Evolutionary conservation across 1,140 invertebrate species (phyloP), one percentile per base, ranked within the genome.

Genomic region (Drosophila gunungcola): DNA sequence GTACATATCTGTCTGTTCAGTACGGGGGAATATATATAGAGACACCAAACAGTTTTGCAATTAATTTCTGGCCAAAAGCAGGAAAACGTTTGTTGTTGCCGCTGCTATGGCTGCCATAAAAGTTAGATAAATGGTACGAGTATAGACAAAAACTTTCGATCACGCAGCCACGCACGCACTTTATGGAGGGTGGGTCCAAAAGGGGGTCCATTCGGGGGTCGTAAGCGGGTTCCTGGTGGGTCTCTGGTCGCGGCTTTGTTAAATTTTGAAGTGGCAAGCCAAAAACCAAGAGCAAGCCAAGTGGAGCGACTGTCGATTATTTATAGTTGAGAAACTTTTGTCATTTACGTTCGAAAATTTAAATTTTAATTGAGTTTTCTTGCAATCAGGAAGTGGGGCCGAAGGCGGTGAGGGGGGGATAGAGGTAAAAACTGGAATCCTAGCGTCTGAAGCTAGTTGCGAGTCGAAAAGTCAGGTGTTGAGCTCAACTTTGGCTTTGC

Each of bases 311-410:
- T 89, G 80, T 80, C 84, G 84, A 88, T 88, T 88, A 88, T 88
- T 88, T 88, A 88, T 88, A 88, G 84, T 88, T 88, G 84, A 83
- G 77, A 88, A 88, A 88, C 84, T 88, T 88, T 88, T 88, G 84
- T 88, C 84, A 88, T 88, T 88, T 88, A 84, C 84, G 84, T 88
- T 89, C 73, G 84, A 89, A 89, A 89, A 88, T 89, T 89, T 89
- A 88, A 88, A 88, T 88, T 88, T 88, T 88, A 88, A 88, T 88
- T 88, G 84, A 88, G 84, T 88, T 88, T 88, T 80, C 84, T 84
- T 88, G 76, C 73, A 68, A 42, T 78, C 63, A 63, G 72, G 52
- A 74, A 74, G 58, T 49, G 39, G 27, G 32, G 42, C 29, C 51
- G 2, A 32, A 38, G 12, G 43, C 27, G 16, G 45, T 25, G 3